Conservation (phyloP, 1,140 invertebrate genomes). For the Aphis craccivora region DNA sequence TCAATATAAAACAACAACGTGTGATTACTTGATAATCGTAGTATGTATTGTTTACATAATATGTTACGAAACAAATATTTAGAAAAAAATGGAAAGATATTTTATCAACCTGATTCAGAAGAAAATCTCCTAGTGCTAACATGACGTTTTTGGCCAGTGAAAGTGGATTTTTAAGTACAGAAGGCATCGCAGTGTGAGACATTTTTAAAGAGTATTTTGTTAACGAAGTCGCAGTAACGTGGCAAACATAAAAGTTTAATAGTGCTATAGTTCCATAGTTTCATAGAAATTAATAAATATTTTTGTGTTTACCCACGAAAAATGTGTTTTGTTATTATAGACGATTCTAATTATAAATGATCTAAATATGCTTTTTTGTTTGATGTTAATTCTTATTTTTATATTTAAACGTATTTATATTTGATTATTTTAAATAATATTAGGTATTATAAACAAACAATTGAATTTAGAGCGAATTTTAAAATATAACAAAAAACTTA, state of each 20-base stretch:
- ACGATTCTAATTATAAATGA: too few relatives aligned
- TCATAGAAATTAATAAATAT: neutral
- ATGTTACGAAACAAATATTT: neutral
- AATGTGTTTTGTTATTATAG: too few relatives aligned
- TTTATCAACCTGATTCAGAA: neutral
- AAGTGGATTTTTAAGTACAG: neutral
- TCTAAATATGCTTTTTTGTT: too few relatives aligned
- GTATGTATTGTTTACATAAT: neutral
- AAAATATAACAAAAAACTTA: neutral
- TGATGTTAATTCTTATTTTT: too few relatives aligned
- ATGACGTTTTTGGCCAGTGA: neutral
- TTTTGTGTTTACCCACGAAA: too few relatives aligned
- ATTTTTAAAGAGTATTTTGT: neutral
- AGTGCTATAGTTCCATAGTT: neutral
- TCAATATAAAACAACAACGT: neutral
- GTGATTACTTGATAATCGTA: neutral
- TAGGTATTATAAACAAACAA: neutral
- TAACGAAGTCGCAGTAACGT: neutral
- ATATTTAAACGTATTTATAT: too few relatives aligned
- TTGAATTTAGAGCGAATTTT: neutral
- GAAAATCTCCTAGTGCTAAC: neutral
- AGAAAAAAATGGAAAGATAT: neutral
- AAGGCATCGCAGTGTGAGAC: neutral
- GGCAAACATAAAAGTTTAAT: neutral
- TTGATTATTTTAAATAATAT: neutral